A percentile compares a stretch with the other conserved stretches of the same genome.
phyloP scores from a whole-genome alignment of 1,140 invertebrate species.

The Saccostrea glomerata region DNA sequence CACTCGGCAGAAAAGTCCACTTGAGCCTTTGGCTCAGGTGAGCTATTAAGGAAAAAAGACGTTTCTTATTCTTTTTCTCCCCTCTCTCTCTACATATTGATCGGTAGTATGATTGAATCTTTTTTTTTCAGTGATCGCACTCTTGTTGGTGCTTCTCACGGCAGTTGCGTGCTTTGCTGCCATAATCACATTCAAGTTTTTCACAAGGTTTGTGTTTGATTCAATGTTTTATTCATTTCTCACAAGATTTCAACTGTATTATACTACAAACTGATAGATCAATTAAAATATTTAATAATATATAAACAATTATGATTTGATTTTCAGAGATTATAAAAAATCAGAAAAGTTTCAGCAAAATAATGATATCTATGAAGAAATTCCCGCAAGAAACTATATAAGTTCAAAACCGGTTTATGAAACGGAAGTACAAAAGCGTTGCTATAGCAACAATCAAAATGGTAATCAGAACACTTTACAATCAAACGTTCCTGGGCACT shows the following conservation, averaged over 20 bases:
- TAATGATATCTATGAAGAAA: constrained; percentile 53
- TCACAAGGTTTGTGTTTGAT: background rate
- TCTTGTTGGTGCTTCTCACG: background rate
- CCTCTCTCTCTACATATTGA: too few species aligned
- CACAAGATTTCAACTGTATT: background rate
- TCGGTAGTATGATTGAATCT: background rate
- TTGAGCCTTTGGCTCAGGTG: too few species aligned
- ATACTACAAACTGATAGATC: background rate
- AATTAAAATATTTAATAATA: too few species aligned
- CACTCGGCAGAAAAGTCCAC: too few species aligned
- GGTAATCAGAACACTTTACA: background rate
- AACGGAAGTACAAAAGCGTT: background rate
- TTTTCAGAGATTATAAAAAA: background rate
- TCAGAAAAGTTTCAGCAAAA: background rate
- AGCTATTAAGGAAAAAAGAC: too few species aligned
- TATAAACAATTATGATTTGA: too few species aligned
- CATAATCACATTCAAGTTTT: constrained; percentile 2
- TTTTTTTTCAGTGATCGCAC: background rate
- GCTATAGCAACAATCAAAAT: background rate
- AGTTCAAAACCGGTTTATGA: constrained; percentile 30
- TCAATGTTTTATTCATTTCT: background rate
- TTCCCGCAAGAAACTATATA: constrained; percentile 35
- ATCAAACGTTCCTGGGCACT: constrained; percentile 6
- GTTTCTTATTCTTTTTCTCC: too few species aligned
- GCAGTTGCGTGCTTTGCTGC: constrained; percentile 6